phyloP scores from a whole-genome alignment of 2,113 vertebrate genomes.

The Trogon melanurus region DNA sequence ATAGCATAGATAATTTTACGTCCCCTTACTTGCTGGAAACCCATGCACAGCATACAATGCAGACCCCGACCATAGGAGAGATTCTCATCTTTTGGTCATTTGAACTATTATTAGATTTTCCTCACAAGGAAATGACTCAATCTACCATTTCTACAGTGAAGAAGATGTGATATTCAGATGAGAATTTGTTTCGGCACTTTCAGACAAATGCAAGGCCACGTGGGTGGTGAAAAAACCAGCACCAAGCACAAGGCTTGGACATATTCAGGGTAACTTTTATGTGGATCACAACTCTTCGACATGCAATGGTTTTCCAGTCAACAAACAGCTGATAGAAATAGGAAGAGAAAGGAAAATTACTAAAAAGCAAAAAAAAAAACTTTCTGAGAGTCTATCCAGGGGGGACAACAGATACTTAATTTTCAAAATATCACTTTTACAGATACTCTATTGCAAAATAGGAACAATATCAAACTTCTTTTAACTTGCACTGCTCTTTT shows the following conservation, averaged over 20 bases:
- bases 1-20: background rate
- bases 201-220: background rate
- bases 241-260: background rate
- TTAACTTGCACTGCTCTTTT: background rate
- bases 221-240: accelerated
- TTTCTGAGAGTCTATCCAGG: background rate
- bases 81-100: background rate
- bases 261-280: background rate
- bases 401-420: background rate
- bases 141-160: background rate
- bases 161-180: background rate
- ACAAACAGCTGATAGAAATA: background rate
- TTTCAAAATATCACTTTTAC: background rate
- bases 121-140: background rate
- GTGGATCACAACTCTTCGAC: background rate
- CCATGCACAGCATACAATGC: accelerated
- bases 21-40: background rate
- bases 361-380: background rate
- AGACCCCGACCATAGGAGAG: background rate
- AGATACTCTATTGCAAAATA: background rate
- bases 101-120: background rate
- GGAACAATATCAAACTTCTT: background rate
- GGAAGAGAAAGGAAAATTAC: background rate
- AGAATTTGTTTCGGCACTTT: background rate
- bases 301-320: background rate